Conservation (phyloP, 1,140 invertebrate species). For the Brachionus manjavacas region DNA sequence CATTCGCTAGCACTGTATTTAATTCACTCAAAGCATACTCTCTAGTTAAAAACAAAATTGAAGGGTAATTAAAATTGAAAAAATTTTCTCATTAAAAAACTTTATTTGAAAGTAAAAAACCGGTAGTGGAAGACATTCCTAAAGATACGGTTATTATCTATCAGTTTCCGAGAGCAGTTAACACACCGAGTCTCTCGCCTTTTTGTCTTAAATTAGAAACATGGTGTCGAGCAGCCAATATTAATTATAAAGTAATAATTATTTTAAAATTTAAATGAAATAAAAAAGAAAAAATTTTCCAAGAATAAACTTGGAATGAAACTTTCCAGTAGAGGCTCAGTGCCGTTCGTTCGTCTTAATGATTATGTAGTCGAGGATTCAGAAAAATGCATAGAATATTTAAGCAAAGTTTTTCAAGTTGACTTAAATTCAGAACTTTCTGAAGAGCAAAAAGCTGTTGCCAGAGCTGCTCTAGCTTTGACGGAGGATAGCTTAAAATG, state of each 20-base stretch:
- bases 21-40: neutral
- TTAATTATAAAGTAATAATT: conserved; percentile 27
- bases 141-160: conserved; percentile 34
- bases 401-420: conserved; percentile 31
- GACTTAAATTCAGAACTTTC: conserved; percentile 28
- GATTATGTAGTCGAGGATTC: conserved; percentile 26
- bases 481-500: conserved; percentile 26
- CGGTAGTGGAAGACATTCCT: neutral
- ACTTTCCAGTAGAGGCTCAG: neutral
- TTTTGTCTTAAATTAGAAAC: conserved; percentile 32
- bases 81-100: neutral
- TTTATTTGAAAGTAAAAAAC: neutral
- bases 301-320: conserved; percentile 27
- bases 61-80: neutral
- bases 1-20: neutral
- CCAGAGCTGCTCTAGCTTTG: neutral
- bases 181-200: conserved; percentile 4
- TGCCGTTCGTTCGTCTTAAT: conserved; percentile 29
- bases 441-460: conserved; percentile 3
- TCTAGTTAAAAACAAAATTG: neutral
- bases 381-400: conserved; percentile 41
- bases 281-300: neutral
- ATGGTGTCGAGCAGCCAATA: conserved; percentile 30
- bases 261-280: neutral
- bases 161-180: conserved; percentile 22